Base-by-base conservation (phyloP, 2,888 invertebrate species). In the Trisateles emortualis region DNA sequence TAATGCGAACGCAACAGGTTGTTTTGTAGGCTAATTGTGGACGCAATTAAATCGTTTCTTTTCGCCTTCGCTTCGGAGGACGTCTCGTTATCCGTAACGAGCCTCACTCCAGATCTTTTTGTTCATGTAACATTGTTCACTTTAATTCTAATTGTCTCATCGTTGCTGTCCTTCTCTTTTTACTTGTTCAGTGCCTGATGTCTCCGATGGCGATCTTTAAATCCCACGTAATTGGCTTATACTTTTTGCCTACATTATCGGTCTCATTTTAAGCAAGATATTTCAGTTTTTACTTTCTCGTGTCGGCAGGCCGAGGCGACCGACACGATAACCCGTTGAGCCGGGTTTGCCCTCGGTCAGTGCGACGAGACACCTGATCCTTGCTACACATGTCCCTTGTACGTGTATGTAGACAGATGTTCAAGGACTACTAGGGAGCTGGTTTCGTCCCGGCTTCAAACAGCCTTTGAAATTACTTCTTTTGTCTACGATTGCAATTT, bases 331-430 rank as follows among this genome's bases (percentile, higher is more conserved):
- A 90, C 89, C 79, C 79, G 89, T 90, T 83, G 71, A 70, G 78
- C 73, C 73, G 74, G 81, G 83, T 82, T 86, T 84, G 86, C 64
- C 85, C 85, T 82, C 89, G 88, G 90, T 86, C 88, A 87, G 83
- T 82, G 81, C 85, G 88, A 86, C 86, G 78, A 81, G 91, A 91
- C 91, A 92, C 90, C 91, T 91, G 92, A 92, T 89, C 88, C 83
- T 68, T 67, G 68, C 71, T 80, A 79, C 88, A 87, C 84, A 88
- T 87, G 88, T 78, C 83, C 74, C 72, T 63, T 75, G 66, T 73
- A 67, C 68, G 68, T 69, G 46, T 64, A 72, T 78, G 76, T 71
- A 68, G 83, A 81, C 86, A 85, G 82, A 86, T 87, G 84, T 82
- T 80, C 79, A 78, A 81, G 78, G 81, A 73, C 80, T 76, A 52